Evolutionary conservation across 1,140 invertebrate species (phyloP), one percentile per base, ranked within the genome.

Genomic region (Rhopalosiphum maidis): DNA sequence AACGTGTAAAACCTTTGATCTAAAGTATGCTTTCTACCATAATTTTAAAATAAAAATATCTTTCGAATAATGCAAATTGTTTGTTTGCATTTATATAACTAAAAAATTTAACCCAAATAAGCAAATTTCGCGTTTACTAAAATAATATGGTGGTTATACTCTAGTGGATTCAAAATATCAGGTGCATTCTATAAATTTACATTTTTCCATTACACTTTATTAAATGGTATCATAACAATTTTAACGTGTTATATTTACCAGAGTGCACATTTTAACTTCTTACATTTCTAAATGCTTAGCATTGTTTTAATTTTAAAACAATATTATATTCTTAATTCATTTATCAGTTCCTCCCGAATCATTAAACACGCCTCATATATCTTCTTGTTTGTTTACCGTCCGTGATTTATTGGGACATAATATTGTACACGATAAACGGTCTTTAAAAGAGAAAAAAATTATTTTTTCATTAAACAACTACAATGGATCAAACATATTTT

Each of bases 401-500:
- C 60, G 5, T n/a, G 60, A 77, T 77, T 77, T 77, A 77, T n/a
- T n/a, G 15, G n/a, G 15, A n/a, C 15, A n/a, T n/a, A n/a, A 77
- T 77, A 77, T 77, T 77, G n/a, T n/a, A 18, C 0, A 15, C 30
- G 0, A 77, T 15, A 77, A n/a, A 77, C 60, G 30, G 30, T 77
- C 30, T 77, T n/a, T n/a, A n/a, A 77, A 77, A n/a, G n/a, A 77
- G 15, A 77, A 77, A 77, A 77, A n/a, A 77, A n/a, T 5, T 77
- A 68, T 77, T 77, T 77, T 68, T 77, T n/a, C 30, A 77, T 35
- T 77, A 77, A n/a, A 77, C n/a, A 77, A 77, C 30, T 77, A 77
- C 60, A 77, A 77, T 77, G 18, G n/a, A 77, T 77, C 60, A n/a
- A 77, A n/a, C 60, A 77, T 77, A n/a, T 77, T 77, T 77, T 77